Evolutionary conservation across 2,797 vertebrate species (phyloP), one percentile per base, ranked within the genome.

Genomic region (Adelosebastes latens): DNA sequence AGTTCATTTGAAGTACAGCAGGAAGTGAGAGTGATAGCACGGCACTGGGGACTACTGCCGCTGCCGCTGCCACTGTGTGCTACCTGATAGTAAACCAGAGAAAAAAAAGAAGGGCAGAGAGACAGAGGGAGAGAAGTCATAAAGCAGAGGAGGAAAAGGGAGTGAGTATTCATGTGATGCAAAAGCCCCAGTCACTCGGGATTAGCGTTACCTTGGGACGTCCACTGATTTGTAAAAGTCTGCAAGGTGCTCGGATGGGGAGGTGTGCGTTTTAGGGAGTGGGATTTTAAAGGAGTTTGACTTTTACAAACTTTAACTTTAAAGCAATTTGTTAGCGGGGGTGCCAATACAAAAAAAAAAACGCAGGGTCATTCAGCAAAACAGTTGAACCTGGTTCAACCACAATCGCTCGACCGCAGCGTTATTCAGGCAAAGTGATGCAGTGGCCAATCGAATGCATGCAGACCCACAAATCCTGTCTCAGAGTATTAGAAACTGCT

Each of bases 1-100:
- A 84, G 86, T 89, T 90, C 81, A 92, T 90, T 83, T 89, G 72
- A 93, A 92, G 83, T 87, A 71, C 87, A 86, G 88, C 76, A 80
- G 83, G 84, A 67, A 87, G 84, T 68, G 80, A 82, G 72, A 81
- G 61, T 67, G 87, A 91, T 87, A 82, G 75, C 73, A 36, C 3
- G 31, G 74, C 83, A 74, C 80, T 67, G 66, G 88, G 84, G 88
- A 92, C 75, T 27, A 36, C 77, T 25, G 68, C 77, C 6, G 22
- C 75, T 63, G 75, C 60, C 72, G 46, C 67, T 59, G 68, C 59
- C 42, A 49, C 34, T 73, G 85, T 67, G 31, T 36, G 55, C 56
- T 62, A 63, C 81, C 72, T 75, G 77, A 85, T 36, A 70, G 72
- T 46, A 49, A 71, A 81, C 55, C 1, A 27, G 56, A 77, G 66